Conservation (phyloP, 2,113 vertebrate species). For the Hyperopisus bebe region DNA sequence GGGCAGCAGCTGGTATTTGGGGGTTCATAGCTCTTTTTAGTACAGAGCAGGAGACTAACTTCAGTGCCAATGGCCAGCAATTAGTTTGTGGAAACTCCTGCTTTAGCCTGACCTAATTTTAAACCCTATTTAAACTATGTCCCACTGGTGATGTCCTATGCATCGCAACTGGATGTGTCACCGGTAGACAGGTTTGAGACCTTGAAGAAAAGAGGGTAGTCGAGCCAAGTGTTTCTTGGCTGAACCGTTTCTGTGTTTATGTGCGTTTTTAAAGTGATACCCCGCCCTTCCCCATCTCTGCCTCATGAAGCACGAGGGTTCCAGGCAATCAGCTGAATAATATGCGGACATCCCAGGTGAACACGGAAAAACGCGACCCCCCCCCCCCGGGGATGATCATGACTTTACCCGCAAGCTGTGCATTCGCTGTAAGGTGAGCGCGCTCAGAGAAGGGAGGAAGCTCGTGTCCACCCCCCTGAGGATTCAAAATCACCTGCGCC, state of each 20-base stretch:
- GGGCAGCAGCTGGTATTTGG: background rate
- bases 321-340: background rate
- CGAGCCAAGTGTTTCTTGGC: background rate
- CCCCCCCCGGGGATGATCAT: background rate
- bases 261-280: background rate
- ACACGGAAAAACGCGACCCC: background rate
- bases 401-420: background rate
- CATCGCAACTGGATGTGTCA: background rate
- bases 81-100: background rate
- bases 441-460: background rate
- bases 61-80: background rate
- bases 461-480: background rate
- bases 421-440: background rate
- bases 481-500: background rate
- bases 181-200: background rate
- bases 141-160: background rate
- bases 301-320: background rate
- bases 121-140: background rate
- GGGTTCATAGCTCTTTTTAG: background rate
- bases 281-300: background rate
- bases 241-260: background rate
- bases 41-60: background rate
- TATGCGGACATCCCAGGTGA: background rate
- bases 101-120: background rate
- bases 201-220: background rate